Evolutionary conservation across 92 coral and sea anemone species (phyloP), one percentile per base, ranked within the genome.

Genomic region (Heliopora coerulea): DNA sequence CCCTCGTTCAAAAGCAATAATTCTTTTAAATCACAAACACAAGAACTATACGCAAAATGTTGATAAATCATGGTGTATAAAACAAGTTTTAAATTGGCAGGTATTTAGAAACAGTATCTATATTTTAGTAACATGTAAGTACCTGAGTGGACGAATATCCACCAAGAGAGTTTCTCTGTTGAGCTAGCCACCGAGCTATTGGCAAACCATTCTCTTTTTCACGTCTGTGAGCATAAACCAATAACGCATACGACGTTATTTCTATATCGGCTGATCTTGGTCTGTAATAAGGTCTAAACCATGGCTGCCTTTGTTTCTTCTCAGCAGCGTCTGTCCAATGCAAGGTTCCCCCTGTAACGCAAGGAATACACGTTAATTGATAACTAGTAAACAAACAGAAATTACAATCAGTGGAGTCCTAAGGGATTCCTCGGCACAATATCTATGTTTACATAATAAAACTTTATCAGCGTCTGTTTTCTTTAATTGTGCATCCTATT

Each of bases 211-310:
- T 63, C 48, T 62, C 57, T 50, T 75, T 65, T 63, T 90, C 96
- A 32, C 81, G 76, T 46, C 80, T 82, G 3, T 52, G 84, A 30
- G 89, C 42, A 52, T 62, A 73, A 3, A 85, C 86, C 54, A 93
- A 35, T 70, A 93, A 74, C 11, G 90, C 98, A 73, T 93, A 93
- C 0, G 98, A 82, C 32, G 98, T 93, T 39, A 93, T 93, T 84
- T 93, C 98, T n/a, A 93, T 81, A 68, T 93, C 98, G 14, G 98
- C 98, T 20, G 98, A 81, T 4, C 89, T 88, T 25, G 96, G 98
- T 31, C 82, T 83, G 85, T 90, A 90, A 82, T 93, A 93, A 58
- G 96, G 96, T 12, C 95, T 87, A 67, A 61, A 80, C 86, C 84
- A 74, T 1, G 86, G 79, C n/a, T 78, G 72, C 60, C 65, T 66